These are phyloP conservation scores for Panopea generosa DNA, from an alignment of 2,888 invertebrate species.

Conservation along the genomic window DNA sequence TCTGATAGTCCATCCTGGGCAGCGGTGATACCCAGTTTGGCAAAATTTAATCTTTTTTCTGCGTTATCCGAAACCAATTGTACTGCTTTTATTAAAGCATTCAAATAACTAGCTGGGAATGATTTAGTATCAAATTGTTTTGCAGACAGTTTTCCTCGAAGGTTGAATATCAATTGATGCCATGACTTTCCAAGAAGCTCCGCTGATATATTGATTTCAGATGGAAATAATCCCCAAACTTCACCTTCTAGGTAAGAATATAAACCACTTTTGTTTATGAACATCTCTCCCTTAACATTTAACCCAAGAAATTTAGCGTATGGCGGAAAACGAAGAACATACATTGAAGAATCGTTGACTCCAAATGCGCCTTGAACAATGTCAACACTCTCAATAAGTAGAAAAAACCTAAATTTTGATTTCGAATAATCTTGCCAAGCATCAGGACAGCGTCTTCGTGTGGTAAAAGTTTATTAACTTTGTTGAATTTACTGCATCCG, in stretches of 20 bases:
- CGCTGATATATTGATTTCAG: conserved; percentile 45
- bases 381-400: conserved; percentile 7
- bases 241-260: conserved; percentile 46
- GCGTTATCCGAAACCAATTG: conserved; percentile 42
- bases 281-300: conserved; percentile 16
- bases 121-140: conserved; percentile 27
- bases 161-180: conserved; percentile 35
- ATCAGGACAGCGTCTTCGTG: conserved; percentile 36
- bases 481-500: conserved; percentile 42
- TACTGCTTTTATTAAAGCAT: conserved; percentile 38
- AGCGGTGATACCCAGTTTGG: conserved; percentile 27
- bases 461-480: conserved; percentile 30
- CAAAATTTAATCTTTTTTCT: conserved; percentile 46
- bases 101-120: conserved; percentile 58
- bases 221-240: conserved; percentile 51
- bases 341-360: conserved; percentile 13
- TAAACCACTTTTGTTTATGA: conserved; percentile 26
- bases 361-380: conserved; percentile 31
- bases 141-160: conserved; percentile 45
- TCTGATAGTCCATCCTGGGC: conserved; percentile 41
- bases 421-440: conserved; percentile 11
- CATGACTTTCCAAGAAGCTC: conserved; percentile 42
- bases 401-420: conserved; percentile 19
- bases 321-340: conserved; percentile 7
- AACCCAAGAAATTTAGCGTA: conserved; percentile 43